A percentile compares a stretch with the other conserved stretches of the same genome.
These are phyloP conservation scores for Sphenopsis melanotis DNA, from an alignment of 2,797 vertebrate genomes.

Conservation along the genomic window DNA sequence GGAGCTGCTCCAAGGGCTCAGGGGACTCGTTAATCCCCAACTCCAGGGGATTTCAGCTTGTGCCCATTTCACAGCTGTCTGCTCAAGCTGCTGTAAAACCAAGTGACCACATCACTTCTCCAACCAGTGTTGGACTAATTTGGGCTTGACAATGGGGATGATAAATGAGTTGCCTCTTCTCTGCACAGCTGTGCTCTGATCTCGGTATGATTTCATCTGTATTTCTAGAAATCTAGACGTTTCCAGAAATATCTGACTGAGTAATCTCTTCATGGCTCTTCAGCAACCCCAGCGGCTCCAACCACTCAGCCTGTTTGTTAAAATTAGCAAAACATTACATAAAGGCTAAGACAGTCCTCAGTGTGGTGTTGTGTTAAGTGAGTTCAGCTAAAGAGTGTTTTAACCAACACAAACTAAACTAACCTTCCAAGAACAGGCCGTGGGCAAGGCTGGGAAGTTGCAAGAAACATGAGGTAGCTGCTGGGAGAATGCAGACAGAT, in stretches of 20 bases:
- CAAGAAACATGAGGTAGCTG: constrained; percentile 59
- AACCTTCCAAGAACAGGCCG: constrained; percentile 22
- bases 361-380: not conserved
- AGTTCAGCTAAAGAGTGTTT: constrained; percentile 44
- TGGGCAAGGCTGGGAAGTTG: constrained; percentile 37
- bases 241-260: constrained; percentile 26
- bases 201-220: constrained; percentile 3
- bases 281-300: not conserved
- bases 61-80: not conserved
- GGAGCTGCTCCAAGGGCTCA: not conserved
- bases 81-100: not conserved
- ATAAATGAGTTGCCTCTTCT: constrained; percentile 5
- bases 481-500: constrained; percentile 40
- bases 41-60: not conserved
- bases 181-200: constrained; percentile 5
- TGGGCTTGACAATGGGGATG: not conserved
- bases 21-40: not conserved
- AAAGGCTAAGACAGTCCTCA: not conserved
- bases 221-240: constrained; percentile 41
- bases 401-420: not conserved
- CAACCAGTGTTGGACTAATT: not conserved
- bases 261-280: not conserved
- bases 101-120: not conserved
- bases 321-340: constrained; percentile 22
- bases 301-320: constrained; percentile 9